Percentiles rank a stretch among this genome's conserved stretches.
Evolutionary conservation across 2,113 vertebrate genomes (phyloP).

Genomic region (Gorsachius goisagi): DNA sequence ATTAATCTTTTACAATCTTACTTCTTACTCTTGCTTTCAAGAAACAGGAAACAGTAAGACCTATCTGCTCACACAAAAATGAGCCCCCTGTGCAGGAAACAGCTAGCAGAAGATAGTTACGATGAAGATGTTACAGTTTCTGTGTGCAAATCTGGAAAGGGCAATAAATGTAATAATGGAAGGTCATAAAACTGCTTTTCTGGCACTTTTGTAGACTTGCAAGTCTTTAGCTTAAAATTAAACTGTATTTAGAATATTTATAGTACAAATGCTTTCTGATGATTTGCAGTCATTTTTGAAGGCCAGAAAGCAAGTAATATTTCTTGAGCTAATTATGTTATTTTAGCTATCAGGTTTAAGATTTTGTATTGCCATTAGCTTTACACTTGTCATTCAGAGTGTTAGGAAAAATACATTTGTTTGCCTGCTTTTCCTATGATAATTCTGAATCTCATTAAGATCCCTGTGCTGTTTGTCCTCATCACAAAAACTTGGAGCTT

Average conservation of each 20-base stretch:
- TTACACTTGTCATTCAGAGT: neutral
- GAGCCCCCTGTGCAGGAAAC: neutral
- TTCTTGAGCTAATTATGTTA: neutral
- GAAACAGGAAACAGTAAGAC: neutral
- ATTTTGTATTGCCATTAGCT: neutral
- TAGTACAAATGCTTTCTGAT: neutral
- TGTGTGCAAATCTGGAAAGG: neutral
- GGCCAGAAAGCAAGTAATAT: neutral
- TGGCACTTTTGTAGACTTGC: neutral
- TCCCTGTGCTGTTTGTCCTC: neutral
- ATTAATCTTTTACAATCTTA: neutral
- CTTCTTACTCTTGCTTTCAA: neutral
- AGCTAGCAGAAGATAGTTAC: neutral
- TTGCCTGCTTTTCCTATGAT: neutral
- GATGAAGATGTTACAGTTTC: neutral
- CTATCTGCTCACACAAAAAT: neutral
- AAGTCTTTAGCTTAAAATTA: neutral
- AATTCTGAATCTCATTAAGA: neutral
- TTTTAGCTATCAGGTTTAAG: neutral
- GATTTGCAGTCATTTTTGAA: neutral
- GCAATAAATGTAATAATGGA: neutral
- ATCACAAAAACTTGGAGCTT: neutral
- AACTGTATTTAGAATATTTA: neutral
- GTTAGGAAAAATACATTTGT: neutral
- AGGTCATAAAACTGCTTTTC: neutral